These are phyloP conservation scores for Galerucella pusilla DNA, from an alignment of 2,888 invertebrate genomes.

Conservation along the genomic window DNA sequence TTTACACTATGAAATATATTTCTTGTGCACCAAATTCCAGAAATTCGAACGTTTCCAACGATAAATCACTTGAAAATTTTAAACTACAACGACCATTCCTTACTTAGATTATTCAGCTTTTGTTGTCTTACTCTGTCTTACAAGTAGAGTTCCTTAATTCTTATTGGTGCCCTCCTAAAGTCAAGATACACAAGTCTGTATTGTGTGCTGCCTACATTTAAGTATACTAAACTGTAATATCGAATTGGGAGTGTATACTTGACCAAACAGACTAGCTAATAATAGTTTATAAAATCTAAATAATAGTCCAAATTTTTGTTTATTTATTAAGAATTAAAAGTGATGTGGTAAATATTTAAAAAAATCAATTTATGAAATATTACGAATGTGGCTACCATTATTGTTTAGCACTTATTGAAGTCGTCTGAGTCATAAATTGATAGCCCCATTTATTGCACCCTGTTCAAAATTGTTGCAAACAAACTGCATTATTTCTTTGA, in stretches of 20 bases:
- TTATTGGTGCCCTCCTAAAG: slow-evolving; percentile 1
- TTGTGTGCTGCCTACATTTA: slow-evolving; percentile 11
- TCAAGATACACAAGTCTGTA: not conserved
- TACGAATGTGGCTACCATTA: no score
- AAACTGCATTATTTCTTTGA: no score
- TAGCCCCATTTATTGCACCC: no score
- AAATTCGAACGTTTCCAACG: not conserved
- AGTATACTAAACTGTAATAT: not conserved
- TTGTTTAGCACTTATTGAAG: no score
- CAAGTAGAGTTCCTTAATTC: slow-evolving; percentile 9
- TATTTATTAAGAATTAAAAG: no score
- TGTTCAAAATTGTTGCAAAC: no score
- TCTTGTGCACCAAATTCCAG: not conserved
- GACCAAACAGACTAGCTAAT: not conserved
- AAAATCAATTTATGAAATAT: no score
- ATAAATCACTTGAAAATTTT: slow-evolving; percentile 8
- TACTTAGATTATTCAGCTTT: not conserved
- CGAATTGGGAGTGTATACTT: not conserved
- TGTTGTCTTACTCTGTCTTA: slow-evolving; percentile 19
- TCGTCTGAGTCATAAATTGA: no score
- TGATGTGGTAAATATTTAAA: no score
- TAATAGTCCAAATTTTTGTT: no score
- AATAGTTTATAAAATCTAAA: no score
- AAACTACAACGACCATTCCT: slow-evolving; percentile 14
- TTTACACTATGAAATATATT: not conserved